Evolutionary conservation across 1,140 invertebrate species (phyloP), one percentile per base, ranked within the genome.

Genomic region (Drosophila saltans): DNA sequence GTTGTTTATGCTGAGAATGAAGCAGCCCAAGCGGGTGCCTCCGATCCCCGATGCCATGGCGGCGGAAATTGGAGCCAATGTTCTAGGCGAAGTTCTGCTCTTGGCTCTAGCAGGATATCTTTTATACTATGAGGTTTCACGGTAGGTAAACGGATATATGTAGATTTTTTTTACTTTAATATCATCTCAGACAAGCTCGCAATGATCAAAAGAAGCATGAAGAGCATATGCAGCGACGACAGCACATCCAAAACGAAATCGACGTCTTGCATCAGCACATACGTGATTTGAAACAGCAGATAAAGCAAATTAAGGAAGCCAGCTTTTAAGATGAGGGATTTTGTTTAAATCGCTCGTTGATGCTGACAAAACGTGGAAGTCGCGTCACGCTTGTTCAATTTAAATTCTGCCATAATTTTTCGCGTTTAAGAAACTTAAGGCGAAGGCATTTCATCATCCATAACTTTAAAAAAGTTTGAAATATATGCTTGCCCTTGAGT

Each of bases 51-150:
- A 58, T 4, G 2, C 57, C 1, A 60, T 66, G 36, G 82, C 82
- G 6, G 74, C 48, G 1, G 59, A 63, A 26, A 2, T 79, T 11
- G 82, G 82, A 0, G 67, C 69, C 8, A 56, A 82, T 16, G 3
- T 86, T 10, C 16, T 86, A 1, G 66, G 72, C n/a, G 82, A 86
- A 66, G 1, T 75, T 8, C 39, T 76, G 40, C 67, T 79, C n/a
- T 1, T 82, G 11, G 10, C 6, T 10, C 56, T 88, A 24, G 65
- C 67, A 6, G 0, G 59, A 9, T 36, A 9, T n/a, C 5, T 86
- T 0, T 56, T 86, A 41, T 59, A 43, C 8, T 59, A 43, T n/a
- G 82, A 85, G 57, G 1, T 71, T 10, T 66, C 69, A 1, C 39
- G 69, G 82, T 81, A 16, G 62, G 36, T 30, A 0, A 48, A 36